Conservation (phyloP, 2,113 vertebrate species). For the Puntigrus tetrazona region DNA sequence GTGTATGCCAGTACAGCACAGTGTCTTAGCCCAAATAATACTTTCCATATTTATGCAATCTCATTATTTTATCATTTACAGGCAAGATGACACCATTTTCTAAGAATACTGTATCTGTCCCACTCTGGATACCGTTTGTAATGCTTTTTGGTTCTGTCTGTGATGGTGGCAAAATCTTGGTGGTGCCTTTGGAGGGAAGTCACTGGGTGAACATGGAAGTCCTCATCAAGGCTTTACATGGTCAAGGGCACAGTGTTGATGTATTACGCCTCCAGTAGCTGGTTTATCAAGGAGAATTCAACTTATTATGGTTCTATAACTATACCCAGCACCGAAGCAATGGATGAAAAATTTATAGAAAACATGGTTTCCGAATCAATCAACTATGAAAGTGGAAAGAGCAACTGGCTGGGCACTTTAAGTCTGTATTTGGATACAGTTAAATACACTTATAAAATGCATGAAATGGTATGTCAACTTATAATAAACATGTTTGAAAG, state of each 20-base stretch:
- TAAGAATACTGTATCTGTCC: not conserved
- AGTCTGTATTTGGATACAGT: not conserved
- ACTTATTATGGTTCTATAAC: constrained; percentile 31
- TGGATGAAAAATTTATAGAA: constrained; percentile 26
- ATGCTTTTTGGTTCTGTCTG: not conserved
- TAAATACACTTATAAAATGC: not conserved
- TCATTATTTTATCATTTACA: not conserved
- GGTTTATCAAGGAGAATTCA: constrained; percentile 38
- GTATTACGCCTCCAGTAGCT: constrained; percentile 17
- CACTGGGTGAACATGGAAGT: constrained; percentile 39
- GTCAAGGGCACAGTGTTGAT: constrained; percentile 24
- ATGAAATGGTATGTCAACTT: not conserved
- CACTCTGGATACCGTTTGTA: not conserved
- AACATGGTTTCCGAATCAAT: not conserved
- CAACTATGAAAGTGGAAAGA: constrained; percentile 1
- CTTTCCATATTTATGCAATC: not conserved
- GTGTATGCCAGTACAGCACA: too few relatives aligned
- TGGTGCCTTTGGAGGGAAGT: constrained; percentile 38
- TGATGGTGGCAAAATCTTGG: constrained; percentile 38
- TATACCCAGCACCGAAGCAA: not conserved
- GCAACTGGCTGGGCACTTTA: not conserved
- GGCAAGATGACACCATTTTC: not conserved
- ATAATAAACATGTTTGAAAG: constrained; percentile 20
- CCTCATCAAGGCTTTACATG: constrained; percentile 22
- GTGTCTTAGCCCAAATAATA: not conserved